These are phyloP conservation scores for Listronotus oregonensis DNA, from an alignment of 1,140 invertebrate genomes.

Conservation along the genomic window DNA sequence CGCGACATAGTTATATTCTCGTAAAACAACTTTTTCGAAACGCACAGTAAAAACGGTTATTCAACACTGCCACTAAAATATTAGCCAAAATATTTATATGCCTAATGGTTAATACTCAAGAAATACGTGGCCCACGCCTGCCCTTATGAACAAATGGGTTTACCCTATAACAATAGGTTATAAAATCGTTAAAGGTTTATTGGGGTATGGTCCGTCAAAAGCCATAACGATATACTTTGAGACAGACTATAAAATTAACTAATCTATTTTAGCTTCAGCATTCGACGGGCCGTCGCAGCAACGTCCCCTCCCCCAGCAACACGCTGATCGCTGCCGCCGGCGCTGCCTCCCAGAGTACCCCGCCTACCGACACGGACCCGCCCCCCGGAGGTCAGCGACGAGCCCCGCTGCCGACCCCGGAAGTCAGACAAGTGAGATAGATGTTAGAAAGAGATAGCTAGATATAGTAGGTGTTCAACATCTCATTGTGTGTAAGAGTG, in stretches of 20 bases:
- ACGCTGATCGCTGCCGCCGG: slow-evolving; percentile 8
- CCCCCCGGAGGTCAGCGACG: slow-evolving; percentile 33
- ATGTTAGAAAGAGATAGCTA: slow-evolving; percentile 33
- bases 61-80: too few species aligned
- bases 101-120: too few species aligned
- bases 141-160: too few species aligned
- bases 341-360: not conserved
- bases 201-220: too few species aligned
- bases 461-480: slow-evolving; percentile 23
- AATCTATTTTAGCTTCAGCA: slow-evolving; percentile 35
- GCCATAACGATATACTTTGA: too few species aligned
- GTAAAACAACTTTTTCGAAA: too few species aligned
- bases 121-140: too few species aligned
- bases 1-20: too few species aligned
- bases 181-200: too few species aligned
- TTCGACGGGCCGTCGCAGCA: slow-evolving; percentile 29
- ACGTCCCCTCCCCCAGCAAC: slow-evolving; percentile 18
- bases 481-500: slow-evolving; percentile 8
- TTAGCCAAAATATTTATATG: too few species aligned
- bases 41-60: too few species aligned
- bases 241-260: not conserved
- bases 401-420: slow-evolving; percentile 49
- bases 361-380: not conserved
- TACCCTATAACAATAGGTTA: too few species aligned
- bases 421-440: slow-evolving; percentile 57